Conservation (phyloP, 1,140 invertebrate species). For the Neodiprion fabricii region DNA sequence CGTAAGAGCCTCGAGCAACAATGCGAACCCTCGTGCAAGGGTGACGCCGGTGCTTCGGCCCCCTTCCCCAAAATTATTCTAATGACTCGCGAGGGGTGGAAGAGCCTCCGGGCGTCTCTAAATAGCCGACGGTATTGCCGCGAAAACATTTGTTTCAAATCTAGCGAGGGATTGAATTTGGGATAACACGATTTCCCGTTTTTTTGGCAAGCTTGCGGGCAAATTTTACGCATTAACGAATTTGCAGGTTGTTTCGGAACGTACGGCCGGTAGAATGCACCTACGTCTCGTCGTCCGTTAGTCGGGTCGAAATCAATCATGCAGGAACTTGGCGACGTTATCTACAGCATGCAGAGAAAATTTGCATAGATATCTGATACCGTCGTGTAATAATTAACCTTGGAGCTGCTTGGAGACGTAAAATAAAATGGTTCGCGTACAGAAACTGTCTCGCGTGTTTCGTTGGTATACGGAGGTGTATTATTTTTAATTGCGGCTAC, state of each 20-base stretch:
- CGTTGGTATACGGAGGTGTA: neutral
- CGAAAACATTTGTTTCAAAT: constrained; percentile 9
- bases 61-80: constrained; percentile 35
- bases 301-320: too few relatives aligned
- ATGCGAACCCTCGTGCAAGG: constrained; percentile 25
- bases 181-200: neutral
- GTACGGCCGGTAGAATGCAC: too few relatives aligned
- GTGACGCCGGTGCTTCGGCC: constrained; percentile 25
- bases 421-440: too few relatives aligned
- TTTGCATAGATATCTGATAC: too few relatives aligned
- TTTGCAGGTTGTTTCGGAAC: too few relatives aligned
- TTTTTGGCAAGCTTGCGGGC: neutral
- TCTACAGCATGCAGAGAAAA: too few relatives aligned
- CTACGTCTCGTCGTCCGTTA: too few relatives aligned
- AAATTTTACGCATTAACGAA: neutral
- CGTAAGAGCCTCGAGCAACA: constrained; percentile 24
- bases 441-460: neutral
- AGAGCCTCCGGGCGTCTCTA: constrained; percentile 6
- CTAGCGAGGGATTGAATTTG: neutral
- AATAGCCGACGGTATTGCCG: constrained; percentile 4
- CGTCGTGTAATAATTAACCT: too few relatives aligned
- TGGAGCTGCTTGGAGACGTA: too few relatives aligned
- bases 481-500: neutral
- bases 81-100: constrained; percentile 28
- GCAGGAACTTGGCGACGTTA: too few relatives aligned